Evolutionary conservation across 2,888 invertebrate genomes (phyloP).

Genomic region (Ryuthela nishihirai): DNA sequence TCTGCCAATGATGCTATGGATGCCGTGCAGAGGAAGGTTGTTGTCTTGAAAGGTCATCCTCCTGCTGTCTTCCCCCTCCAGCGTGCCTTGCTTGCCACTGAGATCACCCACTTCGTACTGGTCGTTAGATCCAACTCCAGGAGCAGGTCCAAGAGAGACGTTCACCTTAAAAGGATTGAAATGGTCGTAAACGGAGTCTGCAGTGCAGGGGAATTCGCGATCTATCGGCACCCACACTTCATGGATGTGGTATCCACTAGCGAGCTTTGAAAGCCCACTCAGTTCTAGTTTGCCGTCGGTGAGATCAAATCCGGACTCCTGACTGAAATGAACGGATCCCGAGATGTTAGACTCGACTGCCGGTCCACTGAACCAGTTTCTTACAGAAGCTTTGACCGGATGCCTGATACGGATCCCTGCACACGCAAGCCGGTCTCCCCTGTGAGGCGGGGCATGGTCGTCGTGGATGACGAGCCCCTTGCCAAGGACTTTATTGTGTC

Average conservation of each 20-base stretch:
- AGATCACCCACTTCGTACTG: slow-evolving; percentile 67
- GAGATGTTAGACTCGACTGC: slow-evolving; percentile 40
- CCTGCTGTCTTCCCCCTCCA: slow-evolving; percentile 59
- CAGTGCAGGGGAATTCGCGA: slow-evolving; percentile 72
- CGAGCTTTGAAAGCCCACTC: slow-evolving; percentile 64
- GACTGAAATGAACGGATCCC: slow-evolving; percentile 60
- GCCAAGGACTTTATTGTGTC: slow-evolving; percentile 57
- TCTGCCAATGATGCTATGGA: slow-evolving; percentile 75
- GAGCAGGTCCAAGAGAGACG: slow-evolving; percentile 50
- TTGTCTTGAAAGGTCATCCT: slow-evolving; percentile 64
- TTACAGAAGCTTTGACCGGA: slow-evolving; percentile 39
- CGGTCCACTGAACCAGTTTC: slow-evolving; percentile 35
- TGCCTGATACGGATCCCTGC: slow-evolving; percentile 57
- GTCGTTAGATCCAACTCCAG: slow-evolving; percentile 66
- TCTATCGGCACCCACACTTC: slow-evolving; percentile 50
- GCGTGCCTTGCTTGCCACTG: slow-evolving; percentile 68
- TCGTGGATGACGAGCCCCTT: slow-evolving; percentile 74
- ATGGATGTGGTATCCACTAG: slow-evolving; percentile 72
- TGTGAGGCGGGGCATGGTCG: slow-evolving; percentile 78
- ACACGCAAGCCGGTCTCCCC: slow-evolving; percentile 85
- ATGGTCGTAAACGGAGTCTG: slow-evolving; percentile 72
- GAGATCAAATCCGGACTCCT: slow-evolving; percentile 79
- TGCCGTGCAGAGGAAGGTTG: slow-evolving; percentile 74
- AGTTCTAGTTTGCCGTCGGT: slow-evolving; percentile 73
- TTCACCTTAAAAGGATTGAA: slow-evolving; percentile 79